Conservation (phyloP, 2,113 vertebrate genomes). For the Lethenteron reissneri region DNA sequence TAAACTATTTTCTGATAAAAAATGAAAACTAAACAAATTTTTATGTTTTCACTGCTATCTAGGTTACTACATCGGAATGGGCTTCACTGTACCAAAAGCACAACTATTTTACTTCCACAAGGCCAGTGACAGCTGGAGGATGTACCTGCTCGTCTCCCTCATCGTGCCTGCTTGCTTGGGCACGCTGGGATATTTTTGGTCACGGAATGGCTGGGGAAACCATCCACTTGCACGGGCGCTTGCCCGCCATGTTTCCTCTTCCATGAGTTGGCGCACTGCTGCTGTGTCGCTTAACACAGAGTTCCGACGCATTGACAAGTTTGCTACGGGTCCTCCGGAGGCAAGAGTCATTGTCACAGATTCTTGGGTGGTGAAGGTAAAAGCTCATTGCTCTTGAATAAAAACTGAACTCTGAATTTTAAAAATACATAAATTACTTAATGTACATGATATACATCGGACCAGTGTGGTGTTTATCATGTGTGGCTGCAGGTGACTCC, state of each 20-base stretch:
- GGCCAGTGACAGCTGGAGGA: constrained; percentile 34
- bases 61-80: constrained; percentile 86
- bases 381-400: no score
- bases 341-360: constrained; percentile 63
- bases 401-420: no score
- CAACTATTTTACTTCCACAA: constrained; percentile 27
- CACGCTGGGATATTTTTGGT: constrained; percentile 45
- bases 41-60: constrained; percentile 9
- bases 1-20: no score
- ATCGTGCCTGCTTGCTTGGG: constrained; percentile 25
- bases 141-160: constrained; percentile 30
- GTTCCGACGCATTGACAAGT: constrained; percentile 74
- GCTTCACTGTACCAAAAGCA: constrained; percentile 56
- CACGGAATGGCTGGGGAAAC: constrained; percentile 29
- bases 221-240: constrained; percentile 44
- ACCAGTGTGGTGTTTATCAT: no score
- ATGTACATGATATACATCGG: no score
- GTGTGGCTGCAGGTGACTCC: constrained; percentile 34
- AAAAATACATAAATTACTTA: no score
- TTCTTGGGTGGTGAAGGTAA: constrained; percentile 42
- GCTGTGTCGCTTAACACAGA: constrained; percentile 55
- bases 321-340: constrained; percentile 46
- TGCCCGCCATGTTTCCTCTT: constrained; percentile 26
- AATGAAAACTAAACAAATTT: not conserved
- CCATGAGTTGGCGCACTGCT: constrained; percentile 37